These are phyloP conservation scores for Wasmannia auropunctata DNA, from an alignment of 1,140 invertebrate genomes.

Conservation along the genomic window DNA sequence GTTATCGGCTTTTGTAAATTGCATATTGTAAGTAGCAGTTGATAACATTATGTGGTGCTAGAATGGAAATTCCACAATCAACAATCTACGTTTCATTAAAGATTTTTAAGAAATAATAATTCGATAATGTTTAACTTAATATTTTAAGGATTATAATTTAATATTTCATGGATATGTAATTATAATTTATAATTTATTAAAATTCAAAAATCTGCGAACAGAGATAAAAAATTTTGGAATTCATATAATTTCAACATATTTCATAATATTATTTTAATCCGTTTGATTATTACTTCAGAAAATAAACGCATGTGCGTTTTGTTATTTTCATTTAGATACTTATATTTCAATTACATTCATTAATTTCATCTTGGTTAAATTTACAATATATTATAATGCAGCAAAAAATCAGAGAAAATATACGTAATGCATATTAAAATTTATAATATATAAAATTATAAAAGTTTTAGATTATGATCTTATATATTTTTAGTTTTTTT, in stretches of 20 bases:
- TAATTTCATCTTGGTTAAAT: background rate
- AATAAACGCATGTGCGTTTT: background rate
- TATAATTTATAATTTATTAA: background rate
- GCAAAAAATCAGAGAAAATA: background rate
- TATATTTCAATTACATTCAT: background rate
- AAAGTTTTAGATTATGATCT: background rate
- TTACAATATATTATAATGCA: background rate
- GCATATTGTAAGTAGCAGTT: background rate
- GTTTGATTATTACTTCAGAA: background rate
- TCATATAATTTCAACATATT: background rate
- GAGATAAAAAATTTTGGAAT: background rate
- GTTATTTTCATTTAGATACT: background rate
- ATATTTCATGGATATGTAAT: background rate
- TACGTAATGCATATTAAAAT: too few relatives aligned
- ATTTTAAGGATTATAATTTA: background rate
- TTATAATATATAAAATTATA: background rate
- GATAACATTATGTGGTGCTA: background rate
- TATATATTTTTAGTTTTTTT: background rate
- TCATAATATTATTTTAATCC: background rate
- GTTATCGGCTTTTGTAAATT: constrained; percentile 24
- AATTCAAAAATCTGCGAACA: background rate
- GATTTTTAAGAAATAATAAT: background rate
- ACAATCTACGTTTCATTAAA: background rate
- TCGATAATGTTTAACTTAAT: background rate
- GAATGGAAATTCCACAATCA: background rate